A percentile compares a stretch with the other conserved stretches of the same genome.
Evolutionary conservation across 2,113 vertebrate genomes (phyloP).

Genomic region (Podilymbus podiceps): DNA sequence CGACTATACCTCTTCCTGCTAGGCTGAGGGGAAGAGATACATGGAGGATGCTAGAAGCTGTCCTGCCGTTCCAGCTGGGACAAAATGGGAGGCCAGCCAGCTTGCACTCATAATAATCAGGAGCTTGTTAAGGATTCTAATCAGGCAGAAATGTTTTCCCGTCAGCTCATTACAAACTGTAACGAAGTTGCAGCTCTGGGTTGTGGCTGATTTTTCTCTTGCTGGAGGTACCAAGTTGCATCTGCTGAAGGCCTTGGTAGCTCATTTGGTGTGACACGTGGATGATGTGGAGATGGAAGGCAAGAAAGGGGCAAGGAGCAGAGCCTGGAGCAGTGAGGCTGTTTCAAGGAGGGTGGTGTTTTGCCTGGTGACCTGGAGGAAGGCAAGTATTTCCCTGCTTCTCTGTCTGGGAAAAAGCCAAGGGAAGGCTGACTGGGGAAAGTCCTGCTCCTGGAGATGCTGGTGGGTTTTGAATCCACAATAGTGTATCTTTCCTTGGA

Average conservation of each 20-base stretch:
- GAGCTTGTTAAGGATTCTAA: conserved; percentile 58
- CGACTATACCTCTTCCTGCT: neutral
- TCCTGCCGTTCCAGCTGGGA: neutral
- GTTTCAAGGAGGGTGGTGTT: neutral
- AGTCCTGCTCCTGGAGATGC: neutral
- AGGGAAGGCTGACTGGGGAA: neutral
- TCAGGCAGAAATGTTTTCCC: conserved; percentile 67
- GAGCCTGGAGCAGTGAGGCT: neutral
- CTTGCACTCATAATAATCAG: neutral
- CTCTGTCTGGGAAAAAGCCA: neutral
- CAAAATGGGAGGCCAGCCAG: neutral
- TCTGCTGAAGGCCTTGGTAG: conserved; percentile 39
- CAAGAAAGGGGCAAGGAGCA: neutral
- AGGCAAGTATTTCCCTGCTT: neutral
- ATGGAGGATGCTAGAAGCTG: neutral
- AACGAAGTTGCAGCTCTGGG: conserved; percentile 49
- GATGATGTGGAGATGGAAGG: neutral
- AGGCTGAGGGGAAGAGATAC: neutral
- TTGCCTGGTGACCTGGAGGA: neutral
- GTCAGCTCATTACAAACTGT: conserved; percentile 58
- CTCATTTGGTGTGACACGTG: conserved; percentile 19
- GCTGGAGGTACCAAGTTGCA: neutral
- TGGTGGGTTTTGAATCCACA: neutral
- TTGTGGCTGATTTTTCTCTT: conserved; percentile 40
- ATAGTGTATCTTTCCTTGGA: neutral